Evolutionary conservation across 53 echinoderm and acorn worm genomes (phyloP).

Genomic region (Zoroaster sp.): DNA sequence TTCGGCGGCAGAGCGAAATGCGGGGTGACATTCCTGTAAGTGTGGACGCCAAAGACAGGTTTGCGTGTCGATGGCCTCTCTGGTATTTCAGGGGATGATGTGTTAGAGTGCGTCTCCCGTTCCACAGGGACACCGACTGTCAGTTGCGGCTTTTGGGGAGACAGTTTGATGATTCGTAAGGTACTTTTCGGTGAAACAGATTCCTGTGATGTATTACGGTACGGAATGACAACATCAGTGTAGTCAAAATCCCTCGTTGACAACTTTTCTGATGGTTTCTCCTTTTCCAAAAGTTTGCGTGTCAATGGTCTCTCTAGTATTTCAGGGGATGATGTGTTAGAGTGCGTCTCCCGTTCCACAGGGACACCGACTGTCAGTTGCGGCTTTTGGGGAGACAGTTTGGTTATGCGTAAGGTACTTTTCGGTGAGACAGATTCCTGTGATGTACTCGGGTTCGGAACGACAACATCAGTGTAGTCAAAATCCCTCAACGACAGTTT

Average conservation of each 20-base stretch:
- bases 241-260: not conserved
- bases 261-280: not conserved
- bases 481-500: not conserved
- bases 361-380: not conserved
- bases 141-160: not conserved
- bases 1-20: not conserved
- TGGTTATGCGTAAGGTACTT: not conserved
- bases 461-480: conserved; percentile 2
- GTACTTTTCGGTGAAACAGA: not conserved
- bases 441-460: conserved; percentile 13
- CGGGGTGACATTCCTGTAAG: conserved; percentile 18
- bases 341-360: not conserved
- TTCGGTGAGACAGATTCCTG: not conserved
- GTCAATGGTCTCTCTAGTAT: not conserved
- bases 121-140: not conserved
- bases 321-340: not conserved
- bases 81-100: not conserved
- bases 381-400: not conserved
- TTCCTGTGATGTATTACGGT: not conserved
- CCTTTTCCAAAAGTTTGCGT: conserved; percentile 12
- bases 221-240: conserved; percentile 15
- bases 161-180: not conserved
- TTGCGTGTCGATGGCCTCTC: not conserved
- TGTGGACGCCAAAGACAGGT: not conserved
- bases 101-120: not conserved